Evolutionary conservation across 2,888 invertebrate species (phyloP).

Genomic region (Watsonalla binaria): DNA sequence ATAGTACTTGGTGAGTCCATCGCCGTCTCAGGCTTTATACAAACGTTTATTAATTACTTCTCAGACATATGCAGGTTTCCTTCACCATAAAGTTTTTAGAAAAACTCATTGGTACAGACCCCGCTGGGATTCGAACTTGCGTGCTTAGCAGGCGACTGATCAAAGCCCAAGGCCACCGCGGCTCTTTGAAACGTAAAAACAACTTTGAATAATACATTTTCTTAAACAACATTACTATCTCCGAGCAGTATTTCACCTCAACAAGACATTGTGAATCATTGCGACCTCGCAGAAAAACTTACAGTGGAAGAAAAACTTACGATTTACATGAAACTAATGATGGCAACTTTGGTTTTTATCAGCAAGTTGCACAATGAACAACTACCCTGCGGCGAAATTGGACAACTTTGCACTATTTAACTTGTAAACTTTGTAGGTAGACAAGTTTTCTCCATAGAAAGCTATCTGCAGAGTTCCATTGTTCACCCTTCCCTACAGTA

Average conservation of each 20-base stretch:
- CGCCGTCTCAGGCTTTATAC: too few species aligned
- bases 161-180: too few species aligned
- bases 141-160: too few species aligned
- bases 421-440: slow-evolving; percentile 44
- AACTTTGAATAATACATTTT: neutral
- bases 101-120: too few species aligned
- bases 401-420: slow-evolving; percentile 64
- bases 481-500: too few species aligned
- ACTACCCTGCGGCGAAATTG: slow-evolving; percentile 54
- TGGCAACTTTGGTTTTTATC: slow-evolving; percentile 37
- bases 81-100: too few species aligned
- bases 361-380: slow-evolving; percentile 36
- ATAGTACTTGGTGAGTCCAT: too few species aligned
- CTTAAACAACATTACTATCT: neutral
- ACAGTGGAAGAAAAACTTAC: slow-evolving; percentile 24
- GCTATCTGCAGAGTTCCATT: slow-evolving; percentile 34
- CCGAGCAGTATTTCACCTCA: neutral
- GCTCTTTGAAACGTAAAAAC: too few species aligned
- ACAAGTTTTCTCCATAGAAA: slow-evolving; percentile 33
- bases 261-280: slow-evolving; percentile 5
- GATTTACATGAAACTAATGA: slow-evolving; percentile 37
- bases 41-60: too few species aligned
- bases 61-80: too few species aligned
- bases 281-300: neutral
- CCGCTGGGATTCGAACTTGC: too few species aligned